A percentile compares a stretch with the other conserved stretches of the same genome.
phyloP scores from a whole-genome alignment of 64 coral and sea anemone species.

The Actinia tenebrosa region DNA sequence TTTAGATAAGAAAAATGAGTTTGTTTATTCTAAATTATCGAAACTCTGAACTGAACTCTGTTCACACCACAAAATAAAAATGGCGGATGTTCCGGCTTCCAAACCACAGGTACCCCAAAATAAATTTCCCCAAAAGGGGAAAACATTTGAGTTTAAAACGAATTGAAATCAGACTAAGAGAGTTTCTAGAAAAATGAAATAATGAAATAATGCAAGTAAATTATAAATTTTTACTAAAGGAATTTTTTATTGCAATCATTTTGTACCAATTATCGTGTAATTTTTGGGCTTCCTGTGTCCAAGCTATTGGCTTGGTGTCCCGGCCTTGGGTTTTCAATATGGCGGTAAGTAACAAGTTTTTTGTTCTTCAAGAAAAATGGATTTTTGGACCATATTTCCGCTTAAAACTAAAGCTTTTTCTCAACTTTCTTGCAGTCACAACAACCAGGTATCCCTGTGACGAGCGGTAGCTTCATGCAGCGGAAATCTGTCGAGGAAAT shows the following conservation, averaged over 20 bases:
- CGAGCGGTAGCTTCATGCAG: conserved; percentile 9
- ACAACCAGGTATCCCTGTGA: conserved; percentile 35
- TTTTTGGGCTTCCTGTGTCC: not conserved
- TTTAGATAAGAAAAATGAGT: not conserved
- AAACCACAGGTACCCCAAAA: not conserved
- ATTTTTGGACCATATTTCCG: not conserved
- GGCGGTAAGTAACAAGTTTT: conserved; percentile 32
- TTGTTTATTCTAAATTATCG: not conserved
- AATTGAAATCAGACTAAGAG: not conserved
- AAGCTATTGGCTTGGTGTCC: not conserved
- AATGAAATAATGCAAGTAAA: not conserved
- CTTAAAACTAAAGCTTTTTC: not conserved
- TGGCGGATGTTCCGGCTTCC: not conserved
- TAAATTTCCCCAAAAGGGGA: not conserved
- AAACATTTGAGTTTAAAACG: not conserved
- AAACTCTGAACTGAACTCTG: not conserved
- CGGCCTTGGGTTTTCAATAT: conserved; percentile 28
- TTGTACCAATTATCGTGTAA: not conserved
- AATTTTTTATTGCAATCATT: not conserved
- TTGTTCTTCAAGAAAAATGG: not conserved
- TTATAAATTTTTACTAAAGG: not conserved
- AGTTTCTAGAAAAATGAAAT: not conserved
- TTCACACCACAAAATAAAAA: not conserved
- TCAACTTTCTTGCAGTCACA: conserved; percentile 17
- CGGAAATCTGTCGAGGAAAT: conserved; percentile 34